phyloP scores from a whole-genome alignment of 2,113 vertebrate species.

The Sinosuthora webbiana region DNA sequence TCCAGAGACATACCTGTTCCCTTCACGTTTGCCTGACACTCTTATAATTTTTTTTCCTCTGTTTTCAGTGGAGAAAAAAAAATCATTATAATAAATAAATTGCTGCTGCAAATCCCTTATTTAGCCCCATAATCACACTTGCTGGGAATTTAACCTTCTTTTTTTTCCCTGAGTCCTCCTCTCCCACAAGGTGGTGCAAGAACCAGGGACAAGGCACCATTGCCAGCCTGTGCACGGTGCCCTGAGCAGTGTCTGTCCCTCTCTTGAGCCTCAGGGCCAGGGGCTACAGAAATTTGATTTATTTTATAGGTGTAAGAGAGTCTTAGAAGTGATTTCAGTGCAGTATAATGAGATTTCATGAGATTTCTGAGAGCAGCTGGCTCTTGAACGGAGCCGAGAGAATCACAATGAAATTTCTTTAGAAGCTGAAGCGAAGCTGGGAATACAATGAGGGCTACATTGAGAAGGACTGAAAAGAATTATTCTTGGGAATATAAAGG shows the following conservation, averaged over 20 bases:
- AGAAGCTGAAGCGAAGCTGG: not conserved
- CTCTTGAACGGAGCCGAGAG: not conserved
- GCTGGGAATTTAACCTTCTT: not conserved
- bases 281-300: not conserved
- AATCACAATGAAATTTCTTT: not conserved
- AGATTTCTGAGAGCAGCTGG: not conserved
- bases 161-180: not conserved
- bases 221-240: not conserved
- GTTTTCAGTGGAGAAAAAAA: not conserved
- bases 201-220: not conserved
- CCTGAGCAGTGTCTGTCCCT: not conserved
- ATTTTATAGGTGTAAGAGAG: not conserved
- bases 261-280: not conserved
- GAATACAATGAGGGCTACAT: not conserved
- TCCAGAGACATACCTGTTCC: not conserved
- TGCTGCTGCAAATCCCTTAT: not conserved
- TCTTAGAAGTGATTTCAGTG: not conserved
- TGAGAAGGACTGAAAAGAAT: not conserved
- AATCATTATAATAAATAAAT: not conserved
- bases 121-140: not conserved
- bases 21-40: not conserved
- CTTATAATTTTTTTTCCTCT: not conserved
- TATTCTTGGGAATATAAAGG: not conserved
- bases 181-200: constrained; percentile 34
- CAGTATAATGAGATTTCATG: not conserved